Base-by-base conservation (phyloP, 35 echinoderm and acorn worm genomes). In the Eucidaris tribuloides region DNA sequence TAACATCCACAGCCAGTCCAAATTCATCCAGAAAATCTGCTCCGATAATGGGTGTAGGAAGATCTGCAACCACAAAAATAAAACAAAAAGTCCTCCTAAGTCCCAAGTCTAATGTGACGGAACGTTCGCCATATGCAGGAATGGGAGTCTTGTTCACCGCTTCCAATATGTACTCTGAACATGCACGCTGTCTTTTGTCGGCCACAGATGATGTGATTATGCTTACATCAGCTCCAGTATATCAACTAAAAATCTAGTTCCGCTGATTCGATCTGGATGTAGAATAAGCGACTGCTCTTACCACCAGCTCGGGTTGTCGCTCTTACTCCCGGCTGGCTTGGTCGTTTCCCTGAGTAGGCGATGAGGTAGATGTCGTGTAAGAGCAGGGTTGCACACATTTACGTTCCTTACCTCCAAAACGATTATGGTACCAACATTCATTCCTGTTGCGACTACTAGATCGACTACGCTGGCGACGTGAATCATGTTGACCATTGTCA, bases 141-240 rank as follows among this genome's bases (percentile, higher is more conserved):
- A 85, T 77, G 20, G 65, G 64, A 9, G 83, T 76, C 5, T 72
- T 85, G 48, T 85, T 85, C 14, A 76, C 36, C n/a, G 83, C 83
- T 36, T 76, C 44, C 11, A 85, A 72, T 79, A 38, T 45, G 27
- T 7, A 28, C 28, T 33, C 17, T 46, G 78, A 52, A n/a, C 5
- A 28, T 33, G 46, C 9, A 20, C 38, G 23, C 18, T 17, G 78
- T 54, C 37, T 34, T 2, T 71, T 55, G 50, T 55, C 22, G 13
- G 50, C 13, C 50, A 13, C 15, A 34, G 65, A 25, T 37, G 31
- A 22, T 42, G 65, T 22, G 15, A 71, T 31, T 20, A 71, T 42
- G 65, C 22, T 71, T 18, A 71, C 65, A 6, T 71, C 65, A 25
- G 65, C 65, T 34, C 65, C 50, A 55, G 50, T 4, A 28, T 71